Conservation (phyloP, 2,797 vertebrate species). For the Lemur catta region DNA sequence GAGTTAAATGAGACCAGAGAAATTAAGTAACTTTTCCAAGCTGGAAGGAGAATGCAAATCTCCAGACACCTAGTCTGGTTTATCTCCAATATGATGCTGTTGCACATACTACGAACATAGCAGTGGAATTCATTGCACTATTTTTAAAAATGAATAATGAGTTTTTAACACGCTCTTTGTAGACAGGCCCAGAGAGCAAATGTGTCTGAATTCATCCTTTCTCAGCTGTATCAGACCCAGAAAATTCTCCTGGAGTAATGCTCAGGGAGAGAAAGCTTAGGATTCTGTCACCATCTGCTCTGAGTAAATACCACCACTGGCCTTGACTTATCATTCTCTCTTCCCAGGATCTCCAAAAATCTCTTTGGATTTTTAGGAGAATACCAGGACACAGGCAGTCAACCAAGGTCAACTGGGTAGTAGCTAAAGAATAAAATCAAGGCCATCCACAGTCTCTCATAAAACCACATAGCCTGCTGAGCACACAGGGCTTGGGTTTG, state of each 20-base stretch:
- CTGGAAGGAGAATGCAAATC: constrained; percentile 33
- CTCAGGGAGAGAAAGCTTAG: constrained; percentile 35
- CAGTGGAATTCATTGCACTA: constrained; percentile 66
- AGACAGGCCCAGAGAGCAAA: constrained; percentile 56
- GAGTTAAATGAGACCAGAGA: constrained; percentile 12
- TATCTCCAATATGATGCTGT: neutral
- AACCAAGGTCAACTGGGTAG: constrained; percentile 3
- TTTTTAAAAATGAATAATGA: constrained; percentile 78
- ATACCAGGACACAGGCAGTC: neutral
- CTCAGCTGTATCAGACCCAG: constrained; percentile 59
- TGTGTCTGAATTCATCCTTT: constrained; percentile 59
- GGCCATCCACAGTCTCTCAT: neutral
- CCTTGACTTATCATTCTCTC: constrained; percentile 60
- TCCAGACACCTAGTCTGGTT: constrained; percentile 56
- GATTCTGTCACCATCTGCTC: constrained; percentile 65
- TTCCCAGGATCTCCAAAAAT: neutral
- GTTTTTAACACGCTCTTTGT: constrained; percentile 64
- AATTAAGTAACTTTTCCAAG: constrained; percentile 40
- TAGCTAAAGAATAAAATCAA: neutral
- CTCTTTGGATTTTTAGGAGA: neutral
- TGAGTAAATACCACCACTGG: constrained; percentile 56
- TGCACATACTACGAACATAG: neutral
- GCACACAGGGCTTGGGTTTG: neutral
- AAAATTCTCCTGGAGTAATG: constrained; percentile 61
- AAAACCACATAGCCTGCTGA: neutral